These are phyloP conservation scores for Ophraella communa DNA, from an alignment of 2,888 invertebrate genomes.

Conservation along the genomic window DNA sequence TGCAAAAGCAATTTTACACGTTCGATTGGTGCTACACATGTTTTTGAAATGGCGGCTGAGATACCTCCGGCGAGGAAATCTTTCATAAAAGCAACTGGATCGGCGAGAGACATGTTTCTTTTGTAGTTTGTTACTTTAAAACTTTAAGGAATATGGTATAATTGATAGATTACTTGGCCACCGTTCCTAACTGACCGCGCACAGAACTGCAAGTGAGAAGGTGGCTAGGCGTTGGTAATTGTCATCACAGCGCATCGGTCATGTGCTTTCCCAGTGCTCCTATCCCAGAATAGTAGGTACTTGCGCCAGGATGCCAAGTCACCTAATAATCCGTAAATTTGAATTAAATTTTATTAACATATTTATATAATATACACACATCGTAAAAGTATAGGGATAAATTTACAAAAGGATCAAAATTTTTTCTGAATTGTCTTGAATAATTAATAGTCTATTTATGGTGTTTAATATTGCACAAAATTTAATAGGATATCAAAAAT, in stretches of 20 bases:
- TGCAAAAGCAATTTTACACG: slow-evolving; percentile 92
- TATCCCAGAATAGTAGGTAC: slow-evolving; percentile 43
- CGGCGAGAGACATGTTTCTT: slow-evolving; percentile 62
- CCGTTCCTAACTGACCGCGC: slow-evolving; percentile 60
- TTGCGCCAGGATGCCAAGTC: neutral
- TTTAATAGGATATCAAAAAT: no score
- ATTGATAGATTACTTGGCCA: slow-evolving; percentile 15
- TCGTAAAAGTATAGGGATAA: no score
- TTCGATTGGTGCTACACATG: slow-evolving; percentile 94
- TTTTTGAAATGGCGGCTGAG: slow-evolving; percentile 93
- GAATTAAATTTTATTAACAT: no score
- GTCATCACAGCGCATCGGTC: slow-evolving; percentile 45
- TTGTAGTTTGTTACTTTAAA: slow-evolving; percentile 40
- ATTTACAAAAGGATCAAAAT: no score
- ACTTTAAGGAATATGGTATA: slow-evolving; percentile 34
- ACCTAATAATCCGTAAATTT: neutral
- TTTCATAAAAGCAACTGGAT: slow-evolving; percentile 86
- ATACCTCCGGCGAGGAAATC: slow-evolving; percentile 92
- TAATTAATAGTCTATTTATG: no score
- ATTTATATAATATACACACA: no score
- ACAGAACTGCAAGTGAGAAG: slow-evolving; percentile 63
- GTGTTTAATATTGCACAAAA: no score
- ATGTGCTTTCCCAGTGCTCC: slow-evolving; percentile 53
- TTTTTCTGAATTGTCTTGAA: no score
- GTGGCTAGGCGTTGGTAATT: slow-evolving; percentile 31